Evolutionary conservation across 2,797 vertebrate genomes (phyloP).

Genomic region (Tapirus indicus): DNA sequence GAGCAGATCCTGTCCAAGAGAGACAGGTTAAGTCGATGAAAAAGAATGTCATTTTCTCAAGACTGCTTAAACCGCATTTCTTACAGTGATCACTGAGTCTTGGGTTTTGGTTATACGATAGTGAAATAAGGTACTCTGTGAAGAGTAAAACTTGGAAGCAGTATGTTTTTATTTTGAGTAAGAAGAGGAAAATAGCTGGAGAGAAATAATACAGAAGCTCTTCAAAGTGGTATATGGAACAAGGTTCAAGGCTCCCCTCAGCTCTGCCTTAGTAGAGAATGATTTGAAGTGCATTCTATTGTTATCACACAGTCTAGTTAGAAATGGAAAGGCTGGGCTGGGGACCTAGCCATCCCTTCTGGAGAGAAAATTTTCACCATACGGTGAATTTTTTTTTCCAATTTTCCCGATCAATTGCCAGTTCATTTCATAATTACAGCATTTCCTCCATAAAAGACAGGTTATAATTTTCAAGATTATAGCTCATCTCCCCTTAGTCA

Average conservation of each 20-base stretch:
- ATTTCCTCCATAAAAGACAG: constrained; percentile 54
- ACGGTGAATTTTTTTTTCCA: background rate
- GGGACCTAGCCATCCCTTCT: background rate
- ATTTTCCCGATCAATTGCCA: constrained; percentile 55
- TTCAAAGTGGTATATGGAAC: background rate
- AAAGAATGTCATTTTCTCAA: background rate
- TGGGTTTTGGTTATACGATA: background rate
- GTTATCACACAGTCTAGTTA: background rate
- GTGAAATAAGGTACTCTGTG: background rate
- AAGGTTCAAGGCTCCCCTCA: background rate
- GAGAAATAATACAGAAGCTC: background rate
- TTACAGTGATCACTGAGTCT: background rate
- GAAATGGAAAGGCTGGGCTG: background rate
- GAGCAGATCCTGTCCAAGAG: background rate
- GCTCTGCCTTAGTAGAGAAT: background rate
- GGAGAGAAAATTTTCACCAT: background rate
- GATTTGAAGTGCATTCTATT: background rate
- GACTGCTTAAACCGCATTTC: background rate
- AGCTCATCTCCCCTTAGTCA: constrained; percentile 39
- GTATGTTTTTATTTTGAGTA: background rate
- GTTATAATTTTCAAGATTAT: constrained; percentile 74
- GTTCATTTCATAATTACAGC: constrained; percentile 68
- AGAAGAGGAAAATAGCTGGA: background rate
- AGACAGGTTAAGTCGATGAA: background rate
- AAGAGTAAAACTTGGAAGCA: background rate